Conservation (phyloP, 1,140 invertebrate species). For the Sarcophaga bullata region DNA sequence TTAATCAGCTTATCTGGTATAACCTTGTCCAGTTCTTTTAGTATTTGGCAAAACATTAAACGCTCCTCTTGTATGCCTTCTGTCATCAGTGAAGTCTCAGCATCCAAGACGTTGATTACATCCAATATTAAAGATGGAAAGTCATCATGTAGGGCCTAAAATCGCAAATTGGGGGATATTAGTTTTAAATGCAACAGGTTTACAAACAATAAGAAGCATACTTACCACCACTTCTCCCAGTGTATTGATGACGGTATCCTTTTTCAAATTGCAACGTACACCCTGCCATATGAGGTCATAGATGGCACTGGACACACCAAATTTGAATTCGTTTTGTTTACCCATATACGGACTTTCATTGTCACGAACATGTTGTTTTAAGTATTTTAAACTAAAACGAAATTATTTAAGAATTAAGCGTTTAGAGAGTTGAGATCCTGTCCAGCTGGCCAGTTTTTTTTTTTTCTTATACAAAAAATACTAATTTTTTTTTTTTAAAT, state of each 20-base stretch:
- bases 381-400: conserved; percentile 61
- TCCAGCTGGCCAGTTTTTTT: conserved; percentile 21
- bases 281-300: conserved; percentile 76
- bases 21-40: conserved; percentile 82
- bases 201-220: conserved; percentile 43
- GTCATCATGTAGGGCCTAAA: conserved; percentile 77
- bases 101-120: conserved; percentile 81
- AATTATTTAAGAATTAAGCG: conserved; percentile 47
- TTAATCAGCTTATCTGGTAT: conserved; percentile 88
- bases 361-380: conserved; percentile 61
- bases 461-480: conserved; percentile 21
- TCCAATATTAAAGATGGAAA: conserved; percentile 82
- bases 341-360: conserved; percentile 59
- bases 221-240: conserved; percentile 77
- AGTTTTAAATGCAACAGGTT: too few relatives aligned
- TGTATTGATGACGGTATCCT: conserved; percentile 74
- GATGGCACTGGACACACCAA: conserved; percentile 68
- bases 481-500: conserved; percentile 1
- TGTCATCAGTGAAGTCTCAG: conserved; percentile 72
- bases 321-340: conserved; percentile 53
- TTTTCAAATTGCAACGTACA: conserved; percentile 75
- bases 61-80: conserved; percentile 75
- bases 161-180: too few relatives aligned
- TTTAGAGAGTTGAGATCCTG: conserved; percentile 39
- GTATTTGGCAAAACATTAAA: conserved; percentile 79